Evolutionary conservation across 1,140 invertebrate genomes (phyloP).

Genomic region (Chlorops oryzae): DNA sequence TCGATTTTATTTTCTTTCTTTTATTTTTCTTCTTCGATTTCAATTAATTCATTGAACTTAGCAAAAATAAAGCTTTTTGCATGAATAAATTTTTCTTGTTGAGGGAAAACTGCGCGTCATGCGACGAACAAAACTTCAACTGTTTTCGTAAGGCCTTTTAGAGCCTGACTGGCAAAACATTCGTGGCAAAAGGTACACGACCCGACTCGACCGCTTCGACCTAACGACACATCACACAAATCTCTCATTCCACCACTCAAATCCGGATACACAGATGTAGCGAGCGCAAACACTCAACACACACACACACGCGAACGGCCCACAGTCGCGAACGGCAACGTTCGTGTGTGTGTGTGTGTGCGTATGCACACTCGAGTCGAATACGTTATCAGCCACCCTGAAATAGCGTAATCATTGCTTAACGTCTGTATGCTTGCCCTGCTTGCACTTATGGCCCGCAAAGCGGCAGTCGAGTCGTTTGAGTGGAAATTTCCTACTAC

Average conservation of each 20-base stretch:
- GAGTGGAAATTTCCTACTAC: slow-evolving; percentile 28
- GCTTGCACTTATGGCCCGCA: slow-evolving; percentile 15
- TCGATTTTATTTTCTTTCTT: not conserved
- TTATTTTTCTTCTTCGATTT: slow-evolving; percentile 4
- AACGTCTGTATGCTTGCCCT: slow-evolving; percentile 3
- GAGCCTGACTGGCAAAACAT: slow-evolving; percentile 49
- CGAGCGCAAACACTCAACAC: too few species aligned
- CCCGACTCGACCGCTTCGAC: slow-evolving; percentile 49
- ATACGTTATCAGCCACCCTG: slow-evolving; percentile 11
- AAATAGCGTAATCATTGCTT: not conserved
- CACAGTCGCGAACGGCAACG: slow-evolving; percentile 11
- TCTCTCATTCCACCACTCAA: slow-evolving; percentile 42
- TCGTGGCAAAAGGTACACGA: slow-evolving; percentile 50
- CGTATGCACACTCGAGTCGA: slow-evolving; percentile 3
- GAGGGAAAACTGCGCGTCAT: slow-evolving; percentile 38
- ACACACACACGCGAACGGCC: slow-evolving; percentile 14
- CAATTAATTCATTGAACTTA: slow-evolving; percentile 21
- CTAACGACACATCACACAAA: slow-evolving; percentile 49
- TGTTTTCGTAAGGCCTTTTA: slow-evolving; percentile 49
- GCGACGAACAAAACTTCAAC: slow-evolving; percentile 46
- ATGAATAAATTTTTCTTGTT: slow-evolving; percentile 24
- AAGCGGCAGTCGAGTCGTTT: slow-evolving; percentile 12
- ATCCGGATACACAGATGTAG: too few species aligned
- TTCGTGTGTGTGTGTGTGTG: too few species aligned
- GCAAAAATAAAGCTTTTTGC: too few species aligned